Percentiles rank a stretch among this genome's conserved stretches.
These are phyloP conservation scores for Dermolepida albohirtum DNA, from an alignment of 2,888 invertebrate species.

Conservation along the genomic window DNA sequence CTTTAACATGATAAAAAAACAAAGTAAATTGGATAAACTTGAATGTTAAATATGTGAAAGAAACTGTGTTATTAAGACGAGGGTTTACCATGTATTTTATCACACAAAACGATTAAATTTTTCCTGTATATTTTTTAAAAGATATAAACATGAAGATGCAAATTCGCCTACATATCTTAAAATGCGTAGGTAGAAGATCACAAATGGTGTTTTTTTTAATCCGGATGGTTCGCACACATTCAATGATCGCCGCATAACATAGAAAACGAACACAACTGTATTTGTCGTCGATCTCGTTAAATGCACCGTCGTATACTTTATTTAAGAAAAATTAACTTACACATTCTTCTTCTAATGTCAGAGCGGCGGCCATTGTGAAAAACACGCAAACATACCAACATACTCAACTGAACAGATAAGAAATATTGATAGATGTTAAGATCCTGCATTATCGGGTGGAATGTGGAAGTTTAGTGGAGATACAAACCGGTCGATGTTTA, in stretches of 20 bases:
- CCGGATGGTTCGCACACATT: neutral
- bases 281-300: neutral
- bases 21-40: too few relatives aligned
- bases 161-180: slow-evolving; percentile 33
- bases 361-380: slow-evolving; percentile 76
- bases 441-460: too few relatives aligned
- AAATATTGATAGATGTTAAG: too few relatives aligned
- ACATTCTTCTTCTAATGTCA: slow-evolving; percentile 83
- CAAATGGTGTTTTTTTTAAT: slow-evolving; percentile 17
- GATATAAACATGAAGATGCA: neutral
- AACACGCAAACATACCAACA: slow-evolving; percentile 47
- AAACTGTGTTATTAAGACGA: too few relatives aligned
- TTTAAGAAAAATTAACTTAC: slow-evolving; percentile 68
- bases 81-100: too few relatives aligned
- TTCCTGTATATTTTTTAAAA: neutral
- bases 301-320: neutral
- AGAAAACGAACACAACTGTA: neutral
- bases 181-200: slow-evolving; percentile 24
- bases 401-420: slow-evolving; percentile 38
- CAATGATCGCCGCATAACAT: neutral
- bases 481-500: too few relatives aligned
- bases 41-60: too few relatives aligned
- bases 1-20: too few relatives aligned
- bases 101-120: too few relatives aligned
- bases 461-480: too few relatives aligned